Percentiles rank a stretch among this genome's conserved stretches.
Conservation (phyloP, 2,888 invertebrate species). For the Auanema freiburgensis region DNA sequence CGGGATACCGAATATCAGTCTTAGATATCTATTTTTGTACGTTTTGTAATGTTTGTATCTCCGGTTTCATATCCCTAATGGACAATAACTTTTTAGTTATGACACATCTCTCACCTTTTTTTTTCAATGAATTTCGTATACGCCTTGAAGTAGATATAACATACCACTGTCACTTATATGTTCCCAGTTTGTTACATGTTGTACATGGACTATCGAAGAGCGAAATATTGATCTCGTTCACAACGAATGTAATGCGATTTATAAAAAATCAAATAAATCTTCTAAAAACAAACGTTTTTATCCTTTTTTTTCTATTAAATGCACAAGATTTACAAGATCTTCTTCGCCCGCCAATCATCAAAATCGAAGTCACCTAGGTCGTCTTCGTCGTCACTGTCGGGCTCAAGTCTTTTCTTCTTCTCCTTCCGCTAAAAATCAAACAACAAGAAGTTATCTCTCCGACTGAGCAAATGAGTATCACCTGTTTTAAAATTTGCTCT, state of each 20-base stretch:
- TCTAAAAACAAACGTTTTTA: no score
- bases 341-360: conserved; percentile 14
- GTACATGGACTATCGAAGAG: background rate
- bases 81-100: no score
- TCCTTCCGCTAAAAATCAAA: conserved; percentile 1
- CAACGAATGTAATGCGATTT: background rate
- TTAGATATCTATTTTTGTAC: no score
- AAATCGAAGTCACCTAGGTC: conserved; percentile 5
- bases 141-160: conserved; percentile 1
- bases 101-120: no score
- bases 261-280: background rate
- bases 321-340: background rate
- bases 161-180: conserved; percentile 3
- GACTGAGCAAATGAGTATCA: no score
- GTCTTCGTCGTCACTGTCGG: conserved; percentile 6
- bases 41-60: no score
- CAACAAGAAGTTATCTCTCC: no score
- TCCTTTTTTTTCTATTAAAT: no score
- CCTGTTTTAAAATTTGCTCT: conserved; percentile 32
- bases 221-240: background rate
- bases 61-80: no score
- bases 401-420: background rate
- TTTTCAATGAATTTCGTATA: no score
- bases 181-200: conserved; percentile 2
- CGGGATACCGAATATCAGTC: no score